Base-by-base conservation (phyloP, 2,888 invertebrate species). In the Clostera curtula region DNA sequence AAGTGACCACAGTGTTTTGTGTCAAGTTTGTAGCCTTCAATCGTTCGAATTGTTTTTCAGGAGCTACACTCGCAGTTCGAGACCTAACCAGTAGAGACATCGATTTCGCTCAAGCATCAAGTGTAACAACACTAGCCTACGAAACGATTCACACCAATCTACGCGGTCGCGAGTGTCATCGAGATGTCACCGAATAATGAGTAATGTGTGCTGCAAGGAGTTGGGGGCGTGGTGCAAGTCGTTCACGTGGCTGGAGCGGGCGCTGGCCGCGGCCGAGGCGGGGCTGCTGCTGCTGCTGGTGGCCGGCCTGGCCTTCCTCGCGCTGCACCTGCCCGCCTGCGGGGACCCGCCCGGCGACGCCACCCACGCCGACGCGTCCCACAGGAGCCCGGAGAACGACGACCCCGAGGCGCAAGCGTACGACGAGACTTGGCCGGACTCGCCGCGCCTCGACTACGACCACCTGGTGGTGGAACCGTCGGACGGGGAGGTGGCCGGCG, bases 221-320 rank as follows among this genome's bases (percentile, higher is more conserved):
- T 57, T 70, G 24, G 60, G 44, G 30, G 69, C 69, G 25, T 82
- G 82, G 82, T 64, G 65, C 48, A 58, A 53, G 40, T 65, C 82
- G 1, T 82, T 80, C 46, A 82, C 80, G 2, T 53, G 40, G 27
- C 58, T 56, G 0, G 82, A 82, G 39, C 33, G 44, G 2, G 29
- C 56, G 2, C 52, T 80, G n/a, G 38, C 60, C 1, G 12, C 63
- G 5, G 18, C 75, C 13, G 64, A 73, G 39, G 57, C 47, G 10
- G 7, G 64, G 3, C 49, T 80, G 2, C 39, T 80, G 5, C 34
- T 60, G 3, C 14, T 65, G 7, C 51, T 74, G 11, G 34, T 75
- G 16, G 45, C 39, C 1, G 58, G 69, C 31, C 33, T 77, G 2
- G 42, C 62, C 6, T 76, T 77, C 43, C 34, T 75, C 19, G 53